These are phyloP conservation scores for Conopomorpha cramerella DNA, from an alignment of 1,140 invertebrate species.

Conservation along the genomic window DNA sequence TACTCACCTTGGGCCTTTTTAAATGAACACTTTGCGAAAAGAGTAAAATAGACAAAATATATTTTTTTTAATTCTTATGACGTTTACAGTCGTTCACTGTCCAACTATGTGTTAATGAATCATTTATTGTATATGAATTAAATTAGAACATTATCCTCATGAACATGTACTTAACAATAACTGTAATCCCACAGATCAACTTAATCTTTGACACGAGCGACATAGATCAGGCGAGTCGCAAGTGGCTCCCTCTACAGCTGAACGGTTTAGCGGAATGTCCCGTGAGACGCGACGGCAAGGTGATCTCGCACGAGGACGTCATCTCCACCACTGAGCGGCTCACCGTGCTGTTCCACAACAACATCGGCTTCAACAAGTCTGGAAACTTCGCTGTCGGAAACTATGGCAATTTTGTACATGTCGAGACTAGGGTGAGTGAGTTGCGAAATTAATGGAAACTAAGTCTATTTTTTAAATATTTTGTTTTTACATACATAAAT, in stretches of 20 bases:
- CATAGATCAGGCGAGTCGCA: constrained; percentile 64
- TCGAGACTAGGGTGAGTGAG: constrained; percentile 23
- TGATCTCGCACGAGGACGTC: constrained; percentile 73
- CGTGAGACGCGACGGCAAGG: constrained; percentile 59
- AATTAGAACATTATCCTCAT: too few relatives aligned
- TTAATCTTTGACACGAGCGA: constrained; percentile 73
- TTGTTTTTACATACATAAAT: too few relatives aligned
- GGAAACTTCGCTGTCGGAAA: constrained; percentile 33
- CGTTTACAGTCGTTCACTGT: too few relatives aligned
- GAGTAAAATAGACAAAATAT: too few relatives aligned
- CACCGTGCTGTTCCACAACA: constrained; percentile 63
- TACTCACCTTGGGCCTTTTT: too few relatives aligned
- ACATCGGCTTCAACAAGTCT: constrained; percentile 64
- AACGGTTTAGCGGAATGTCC: constrained; percentile 74
- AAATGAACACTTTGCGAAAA: too few relatives aligned
- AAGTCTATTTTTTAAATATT: too few relatives aligned
- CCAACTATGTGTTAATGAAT: too few relatives aligned
- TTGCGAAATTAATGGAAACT: too few relatives aligned
- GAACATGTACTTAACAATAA: too few relatives aligned
- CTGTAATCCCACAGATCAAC: constrained; percentile 30
- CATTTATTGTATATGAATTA: too few relatives aligned
- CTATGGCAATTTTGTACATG: constrained; percentile 28
- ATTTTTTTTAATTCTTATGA: too few relatives aligned
- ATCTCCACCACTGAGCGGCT: constrained; percentile 77
- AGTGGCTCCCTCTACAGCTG: constrained; percentile 74